These are phyloP conservation scores for Eucidaris tribuloides DNA, from an alignment of 35 echinoderm and acorn worm genomes.

Conservation along the genomic window DNA sequence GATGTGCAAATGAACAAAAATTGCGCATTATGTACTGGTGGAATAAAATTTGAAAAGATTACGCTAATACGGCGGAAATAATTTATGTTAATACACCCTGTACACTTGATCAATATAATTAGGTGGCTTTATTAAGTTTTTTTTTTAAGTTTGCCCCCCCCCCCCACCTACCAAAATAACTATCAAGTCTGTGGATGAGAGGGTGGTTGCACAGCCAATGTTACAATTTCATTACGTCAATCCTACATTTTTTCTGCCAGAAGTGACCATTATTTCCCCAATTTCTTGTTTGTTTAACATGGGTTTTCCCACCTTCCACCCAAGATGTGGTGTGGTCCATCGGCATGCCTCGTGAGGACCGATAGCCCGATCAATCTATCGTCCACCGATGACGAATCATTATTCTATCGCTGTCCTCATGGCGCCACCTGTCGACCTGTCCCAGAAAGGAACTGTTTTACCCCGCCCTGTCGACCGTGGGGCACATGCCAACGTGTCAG, in stretches of 20 bases:
- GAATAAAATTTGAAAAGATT: too few species aligned
- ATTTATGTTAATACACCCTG: too few species aligned
- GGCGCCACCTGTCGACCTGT: conserved; percentile 39
- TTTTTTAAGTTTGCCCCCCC: not conserved
- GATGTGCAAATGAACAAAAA: too few species aligned
- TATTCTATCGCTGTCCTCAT: conserved; percentile 26
- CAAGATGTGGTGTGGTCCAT: conserved; percentile 67
- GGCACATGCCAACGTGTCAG: conserved; percentile 75
- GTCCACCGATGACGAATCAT: not conserved
- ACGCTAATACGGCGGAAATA: too few species aligned
- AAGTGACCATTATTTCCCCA: not conserved
- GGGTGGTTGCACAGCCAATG: too few species aligned
- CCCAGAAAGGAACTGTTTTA: conserved; percentile 61
- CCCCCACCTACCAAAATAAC: too few species aligned
- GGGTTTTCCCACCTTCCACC: too few species aligned
- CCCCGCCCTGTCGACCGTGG: conserved; percentile 86
- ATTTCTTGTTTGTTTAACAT: not conserved
- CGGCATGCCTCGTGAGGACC: not conserved
- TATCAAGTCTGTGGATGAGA: not conserved
- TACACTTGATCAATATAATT: too few species aligned
- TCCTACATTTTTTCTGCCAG: too few species aligned
- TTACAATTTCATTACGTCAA: too few species aligned
- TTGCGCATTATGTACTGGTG: too few species aligned
- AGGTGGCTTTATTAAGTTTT: not conserved
- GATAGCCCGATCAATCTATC: conserved; percentile 1